Evolutionary conservation across 30 jellyfish, hydroid and myxozoan species (phyloP), one percentile per base, ranked within the genome.

Genomic region (Chrysaora quinquecirrha): DNA sequence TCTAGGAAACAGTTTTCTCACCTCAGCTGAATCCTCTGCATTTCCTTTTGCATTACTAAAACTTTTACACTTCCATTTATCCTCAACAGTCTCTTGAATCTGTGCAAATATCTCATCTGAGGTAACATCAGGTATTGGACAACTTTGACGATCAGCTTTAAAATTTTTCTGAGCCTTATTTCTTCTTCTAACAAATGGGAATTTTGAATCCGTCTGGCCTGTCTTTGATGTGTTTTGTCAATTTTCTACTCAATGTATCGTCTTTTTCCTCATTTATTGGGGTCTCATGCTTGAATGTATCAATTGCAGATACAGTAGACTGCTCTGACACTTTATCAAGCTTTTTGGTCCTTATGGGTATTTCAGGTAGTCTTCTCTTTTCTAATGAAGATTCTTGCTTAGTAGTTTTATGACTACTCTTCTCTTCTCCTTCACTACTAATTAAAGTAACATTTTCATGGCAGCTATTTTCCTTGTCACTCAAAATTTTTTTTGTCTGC

Each of bases 1-100:
- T n/a, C n/a, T n/a, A n/a, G n/a, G n/a, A n/a, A n/a, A n/a, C n/a
- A n/a, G n/a, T n/a, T n/a, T n/a, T n/a, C n/a, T 27, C 9, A 43
- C 81, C 85, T 84, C 62, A 19, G 88, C 30, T 3, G 27, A 47
- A 19, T 23, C 30, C 11, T 70, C 31, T 20, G 31, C 29, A 28
- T 29, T 28, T n/a, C 16, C 71, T 35, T 23, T 73, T 33, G 77
- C 49, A 33, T 2, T 25, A 24, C 74, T 19, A 30, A 75, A 64
- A 58, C 89, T 64, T 66, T 52, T 77, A 35, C 74, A 48, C 49
- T 85, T 76, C 89, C 80, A 61, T 47, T 63, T 85, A 33, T 54
- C 74, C 32, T 73, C 75, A 30, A 58, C 9, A 14, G 34, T 32
- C 20, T 24, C 49, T 18, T 75, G 62, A 23, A 46, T 68, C 28